Evolutionary conservation across 2,888 invertebrate species (phyloP).

Genomic region (Drosophila kuntzei): DNA sequence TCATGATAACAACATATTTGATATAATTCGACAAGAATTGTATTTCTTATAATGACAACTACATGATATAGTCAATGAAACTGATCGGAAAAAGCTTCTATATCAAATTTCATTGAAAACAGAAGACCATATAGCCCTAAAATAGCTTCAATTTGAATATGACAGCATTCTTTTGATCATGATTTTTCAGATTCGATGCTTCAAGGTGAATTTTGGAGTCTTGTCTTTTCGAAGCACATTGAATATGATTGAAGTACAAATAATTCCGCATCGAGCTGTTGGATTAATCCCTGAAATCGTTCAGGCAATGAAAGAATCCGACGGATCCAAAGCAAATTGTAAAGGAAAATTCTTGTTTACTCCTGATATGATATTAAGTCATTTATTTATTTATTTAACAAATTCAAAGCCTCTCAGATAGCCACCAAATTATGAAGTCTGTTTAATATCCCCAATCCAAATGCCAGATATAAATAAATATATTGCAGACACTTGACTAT

Average conservation of each 20-base stretch:
- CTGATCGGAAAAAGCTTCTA: not conserved
- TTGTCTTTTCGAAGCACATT: not conserved
- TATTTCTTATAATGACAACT: too few species aligned
- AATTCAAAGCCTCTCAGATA: too few species aligned
- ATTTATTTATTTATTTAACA: not conserved
- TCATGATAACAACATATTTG: too few species aligned
- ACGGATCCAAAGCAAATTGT: not conserved
- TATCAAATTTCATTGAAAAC: not conserved
- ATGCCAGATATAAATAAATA: constrained; percentile 13
- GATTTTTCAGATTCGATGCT: not conserved
- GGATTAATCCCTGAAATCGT: not conserved
- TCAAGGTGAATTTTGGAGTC: not conserved
- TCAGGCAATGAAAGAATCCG: not conserved
- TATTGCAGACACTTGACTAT: constrained; percentile 67
- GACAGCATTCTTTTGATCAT: not conserved
- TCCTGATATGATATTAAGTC: not conserved
- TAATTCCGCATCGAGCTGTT: not conserved
- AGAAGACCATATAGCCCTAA: not conserved
- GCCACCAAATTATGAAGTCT: not conserved
- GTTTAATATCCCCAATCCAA: not conserved
- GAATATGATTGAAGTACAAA: not conserved
- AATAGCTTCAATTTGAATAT: not conserved
- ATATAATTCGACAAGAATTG: too few species aligned
- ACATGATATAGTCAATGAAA: not conserved
- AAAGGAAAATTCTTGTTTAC: not conserved